phyloP scores from a whole-genome alignment of 2,113 vertebrate genomes.

The Rhabdornis inornatus region DNA sequence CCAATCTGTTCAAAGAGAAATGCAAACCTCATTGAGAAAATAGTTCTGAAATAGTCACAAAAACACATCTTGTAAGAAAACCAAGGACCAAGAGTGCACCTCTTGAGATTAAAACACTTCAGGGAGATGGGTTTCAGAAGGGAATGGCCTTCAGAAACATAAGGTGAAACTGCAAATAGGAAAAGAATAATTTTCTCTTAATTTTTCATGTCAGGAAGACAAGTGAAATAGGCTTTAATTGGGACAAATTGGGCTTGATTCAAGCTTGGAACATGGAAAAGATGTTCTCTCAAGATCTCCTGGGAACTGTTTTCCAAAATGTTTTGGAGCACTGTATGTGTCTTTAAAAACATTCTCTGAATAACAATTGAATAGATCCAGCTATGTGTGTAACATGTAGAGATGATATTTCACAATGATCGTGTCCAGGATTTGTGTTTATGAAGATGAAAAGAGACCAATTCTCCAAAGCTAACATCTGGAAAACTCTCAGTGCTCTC shows the following conservation, averaged over 20 bases:
- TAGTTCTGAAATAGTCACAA: not conserved
- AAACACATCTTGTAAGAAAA: not conserved
- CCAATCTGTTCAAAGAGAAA: not conserved
- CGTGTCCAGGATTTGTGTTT: not conserved
- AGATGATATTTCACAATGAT: not conserved
- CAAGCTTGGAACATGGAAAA: not conserved
- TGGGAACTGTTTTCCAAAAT: not conserved
- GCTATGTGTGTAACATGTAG: not conserved
- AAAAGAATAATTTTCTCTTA: not conserved
- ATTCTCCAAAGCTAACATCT: not conserved
- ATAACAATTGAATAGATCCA: not conserved
- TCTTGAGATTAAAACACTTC: not conserved
- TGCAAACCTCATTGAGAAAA: not conserved
- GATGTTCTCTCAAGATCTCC: not conserved
- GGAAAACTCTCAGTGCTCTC: not conserved
- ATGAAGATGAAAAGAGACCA: not conserved
- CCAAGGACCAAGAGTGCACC: not conserved
- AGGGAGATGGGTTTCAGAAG: no score
- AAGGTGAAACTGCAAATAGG: not conserved
- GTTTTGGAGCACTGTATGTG: not conserved
- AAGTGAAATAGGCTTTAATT: not conserved
- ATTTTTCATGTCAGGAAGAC: not conserved
- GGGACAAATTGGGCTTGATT: not conserved
- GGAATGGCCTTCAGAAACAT: not conserved
- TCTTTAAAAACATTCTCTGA: not conserved